A percentile compares a stretch with the other conserved stretches of the same genome.
Evolutionary conservation across 2,797 vertebrate genomes (phyloP).

Genomic region (Hoplostethus mediterraneus): DNA sequence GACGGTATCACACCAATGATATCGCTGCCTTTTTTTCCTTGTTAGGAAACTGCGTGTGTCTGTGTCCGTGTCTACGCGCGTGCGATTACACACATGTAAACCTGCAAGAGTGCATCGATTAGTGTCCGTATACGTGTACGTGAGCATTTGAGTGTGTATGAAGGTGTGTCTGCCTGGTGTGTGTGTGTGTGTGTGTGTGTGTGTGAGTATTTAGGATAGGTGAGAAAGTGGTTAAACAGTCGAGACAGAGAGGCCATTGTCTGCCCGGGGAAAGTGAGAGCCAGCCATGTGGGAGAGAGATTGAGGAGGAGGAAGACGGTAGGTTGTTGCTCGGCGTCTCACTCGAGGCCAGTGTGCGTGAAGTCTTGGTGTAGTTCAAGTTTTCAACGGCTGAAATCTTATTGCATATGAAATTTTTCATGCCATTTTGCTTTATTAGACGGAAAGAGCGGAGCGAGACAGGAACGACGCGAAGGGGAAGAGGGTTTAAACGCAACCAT

Average conservation of each 20-base stretch:
- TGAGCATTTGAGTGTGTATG: slow-evolving; percentile 9
- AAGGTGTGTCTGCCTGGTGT: slow-evolving; percentile 27
- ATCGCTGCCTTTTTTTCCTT: slow-evolving; percentile 46
- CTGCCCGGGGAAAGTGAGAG: slow-evolving; percentile 57
- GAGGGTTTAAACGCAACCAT: not conserved
- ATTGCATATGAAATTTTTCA: not conserved
- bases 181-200: slow-evolving; percentile 27
- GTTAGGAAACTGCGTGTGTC: slow-evolving; percentile 12
- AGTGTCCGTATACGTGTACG: slow-evolving; percentile 8
- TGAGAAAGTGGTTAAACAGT: slow-evolving; percentile 66
- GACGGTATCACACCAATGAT: slow-evolving; percentile 71
- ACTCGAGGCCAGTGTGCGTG: slow-evolving; percentile 16
- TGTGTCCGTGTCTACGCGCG: slow-evolving; percentile 14
- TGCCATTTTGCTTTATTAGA: slow-evolving; percentile 2
- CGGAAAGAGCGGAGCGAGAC: slow-evolving; percentile 17
- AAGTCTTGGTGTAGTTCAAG: slow-evolving; percentile 30
- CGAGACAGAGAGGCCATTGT: slow-evolving; percentile 69
- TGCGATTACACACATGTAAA: slow-evolving; percentile 8
- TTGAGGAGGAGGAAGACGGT: slow-evolving; percentile 39
- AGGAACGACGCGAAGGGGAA: not conserved
- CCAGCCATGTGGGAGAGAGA: slow-evolving; percentile 59
- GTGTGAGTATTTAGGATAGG: slow-evolving; percentile 58
- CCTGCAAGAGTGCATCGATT: not conserved
- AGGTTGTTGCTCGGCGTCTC: slow-evolving; percentile 40
- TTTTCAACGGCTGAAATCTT: slow-evolving; percentile 22